Percentiles rank a stretch among this genome's conserved stretches.
Conservation (phyloP, 35 echinoderm and acorn worm species). For the Amphiura filiformis region DNA sequence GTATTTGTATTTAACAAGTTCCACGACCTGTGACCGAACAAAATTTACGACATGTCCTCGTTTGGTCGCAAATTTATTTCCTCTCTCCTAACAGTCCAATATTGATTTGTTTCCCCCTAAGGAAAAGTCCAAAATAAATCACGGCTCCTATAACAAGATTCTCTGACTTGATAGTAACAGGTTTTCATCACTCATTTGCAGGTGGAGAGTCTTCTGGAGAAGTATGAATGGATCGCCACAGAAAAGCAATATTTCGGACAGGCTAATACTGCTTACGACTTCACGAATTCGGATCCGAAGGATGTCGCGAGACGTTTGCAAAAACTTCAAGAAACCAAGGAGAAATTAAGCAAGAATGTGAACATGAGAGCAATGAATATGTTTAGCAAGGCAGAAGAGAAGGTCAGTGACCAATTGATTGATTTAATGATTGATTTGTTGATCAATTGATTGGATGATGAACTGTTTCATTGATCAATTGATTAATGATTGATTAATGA, state of each 20-base stretch:
- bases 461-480: too few species aligned
- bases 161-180: too few species aligned
- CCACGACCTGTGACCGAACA: too few species aligned
- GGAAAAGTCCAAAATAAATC: not conserved
- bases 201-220: conserved; percentile 74
- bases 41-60: too few species aligned
- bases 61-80: too few species aligned
- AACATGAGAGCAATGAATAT: conserved; percentile 99
- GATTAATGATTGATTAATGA: too few species aligned
- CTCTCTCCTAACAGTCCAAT: too few species aligned
- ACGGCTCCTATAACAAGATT: not conserved
- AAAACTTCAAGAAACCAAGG: conserved; percentile 92
- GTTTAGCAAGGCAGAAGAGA: conserved; percentile 96
- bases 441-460: too few species aligned
- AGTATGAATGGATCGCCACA: conserved; percentile 93
- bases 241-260: conserved; percentile 96
- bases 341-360: conserved; percentile 94
- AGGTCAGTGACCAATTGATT: conserved; percentile 48
- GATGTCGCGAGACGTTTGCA: conserved; percentile 51
- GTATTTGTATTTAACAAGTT: too few species aligned
- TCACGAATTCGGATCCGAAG: conserved; percentile 70
- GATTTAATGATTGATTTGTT: too few species aligned
- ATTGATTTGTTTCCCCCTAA: not conserved
- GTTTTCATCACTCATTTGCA: conserved; percentile 21
- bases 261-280: conserved; percentile 96